These are phyloP conservation scores for Antheraea assamensis DNA, from an alignment of 2,888 invertebrate genomes.

Conservation along the genomic window DNA sequence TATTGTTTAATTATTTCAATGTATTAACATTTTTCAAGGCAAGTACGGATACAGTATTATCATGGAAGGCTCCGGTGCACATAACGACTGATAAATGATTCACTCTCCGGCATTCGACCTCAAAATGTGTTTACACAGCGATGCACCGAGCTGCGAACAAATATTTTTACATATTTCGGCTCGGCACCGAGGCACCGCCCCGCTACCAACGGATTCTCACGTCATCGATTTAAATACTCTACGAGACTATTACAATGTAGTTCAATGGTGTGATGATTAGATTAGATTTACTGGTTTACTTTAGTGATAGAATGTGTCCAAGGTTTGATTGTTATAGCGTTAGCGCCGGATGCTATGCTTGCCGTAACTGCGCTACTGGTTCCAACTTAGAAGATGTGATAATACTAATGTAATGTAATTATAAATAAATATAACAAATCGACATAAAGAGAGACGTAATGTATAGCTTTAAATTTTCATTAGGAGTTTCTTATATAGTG, in stretches of 20 bases:
- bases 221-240: conserved; percentile 7
- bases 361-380: too few species aligned
- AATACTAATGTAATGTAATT: too few species aligned
- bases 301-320: neutral
- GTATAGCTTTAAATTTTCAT: too few species aligned
- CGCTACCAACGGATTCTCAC: neutral
- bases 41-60: neutral
- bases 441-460: too few species aligned
- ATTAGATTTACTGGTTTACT: neutral
- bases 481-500: too few species aligned
- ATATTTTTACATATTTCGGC: conserved; percentile 32
- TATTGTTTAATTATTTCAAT: neutral
- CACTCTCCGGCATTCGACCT: conserved; percentile 26
- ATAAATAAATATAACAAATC: too few species aligned
- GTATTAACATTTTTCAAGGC: neutral
- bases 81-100: conserved; percentile 9
- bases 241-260: neutral
- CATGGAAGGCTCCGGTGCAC: conserved; percentile 8
- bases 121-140: conserved; percentile 27
- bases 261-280: neutral
- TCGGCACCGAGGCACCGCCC: neutral
- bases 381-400: too few species aligned
- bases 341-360: neutral
- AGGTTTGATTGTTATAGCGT: neutral
- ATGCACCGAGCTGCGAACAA: conserved; percentile 29